Percentiles rank a stretch among this genome's conserved stretches.
Conservation (phyloP, 2,888 invertebrate genomes). For the Leptothorax acervorum region DNA sequence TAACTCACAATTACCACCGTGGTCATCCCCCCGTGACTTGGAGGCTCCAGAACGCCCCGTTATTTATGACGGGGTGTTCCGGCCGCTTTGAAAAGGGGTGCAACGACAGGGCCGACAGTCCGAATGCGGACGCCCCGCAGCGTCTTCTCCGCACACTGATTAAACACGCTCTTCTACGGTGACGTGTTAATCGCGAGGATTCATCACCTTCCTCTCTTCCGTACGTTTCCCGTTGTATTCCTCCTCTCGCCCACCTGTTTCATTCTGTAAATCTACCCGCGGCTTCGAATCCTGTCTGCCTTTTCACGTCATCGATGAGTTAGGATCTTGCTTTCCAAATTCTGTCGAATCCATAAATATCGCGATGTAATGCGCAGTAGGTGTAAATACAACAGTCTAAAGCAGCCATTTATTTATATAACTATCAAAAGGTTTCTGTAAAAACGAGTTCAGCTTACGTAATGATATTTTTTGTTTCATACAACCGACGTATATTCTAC, state of each 20-base stretch:
- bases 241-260: constrained; percentile 28
- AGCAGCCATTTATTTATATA: not conserved
- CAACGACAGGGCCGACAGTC: constrained; percentile 71
- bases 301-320: not conserved
- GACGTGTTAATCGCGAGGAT: constrained; percentile 83
- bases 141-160: constrained; percentile 81
- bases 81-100: constrained; percentile 71
- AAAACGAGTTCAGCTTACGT: not conserved
- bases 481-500: no score
- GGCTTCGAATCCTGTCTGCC: not conserved
- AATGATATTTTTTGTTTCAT: not conserved
- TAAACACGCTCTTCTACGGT: constrained; percentile 83
- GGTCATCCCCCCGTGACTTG: constrained; percentile 76
- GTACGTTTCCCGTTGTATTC: constrained; percentile 27
- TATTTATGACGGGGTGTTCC: constrained; percentile 81
- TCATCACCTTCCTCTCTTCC: constrained; percentile 77
- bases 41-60: constrained; percentile 73
- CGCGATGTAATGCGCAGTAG: not conserved
- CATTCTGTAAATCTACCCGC: constrained; percentile 36
- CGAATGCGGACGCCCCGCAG: constrained; percentile 82
- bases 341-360: not conserved
- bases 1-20: constrained; percentile 81
- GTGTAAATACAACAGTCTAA: not conserved
- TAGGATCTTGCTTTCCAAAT: not conserved
- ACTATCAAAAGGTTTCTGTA: not conserved